Conservation (phyloP, 2,797 vertebrate species). For the Rhadinocentrus ornatus region DNA sequence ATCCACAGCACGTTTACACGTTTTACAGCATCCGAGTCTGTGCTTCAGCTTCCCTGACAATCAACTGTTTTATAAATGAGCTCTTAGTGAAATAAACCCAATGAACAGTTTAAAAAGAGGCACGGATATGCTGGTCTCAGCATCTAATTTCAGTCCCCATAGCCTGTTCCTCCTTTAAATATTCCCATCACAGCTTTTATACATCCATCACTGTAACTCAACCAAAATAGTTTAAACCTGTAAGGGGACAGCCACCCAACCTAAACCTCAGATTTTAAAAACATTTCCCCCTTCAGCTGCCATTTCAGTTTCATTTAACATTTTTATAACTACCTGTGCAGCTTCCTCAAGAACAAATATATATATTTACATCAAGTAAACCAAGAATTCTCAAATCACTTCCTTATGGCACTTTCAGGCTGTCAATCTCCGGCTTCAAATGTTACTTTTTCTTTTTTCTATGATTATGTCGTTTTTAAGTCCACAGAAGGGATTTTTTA, state of each 20-base stretch:
- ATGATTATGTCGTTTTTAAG: slow-evolving; percentile 39
- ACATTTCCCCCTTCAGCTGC: not conserved
- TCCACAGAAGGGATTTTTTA: slow-evolving; percentile 28
- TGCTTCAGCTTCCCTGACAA: slow-evolving; percentile 40
- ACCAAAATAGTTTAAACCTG: not conserved
- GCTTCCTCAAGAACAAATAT: not conserved
- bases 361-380: slow-evolving; percentile 12
- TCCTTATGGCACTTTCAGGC: slow-evolving; percentile 72
- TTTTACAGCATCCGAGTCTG: not conserved
- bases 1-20: not conserved
- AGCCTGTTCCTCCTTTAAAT: not conserved
- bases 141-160: not conserved
- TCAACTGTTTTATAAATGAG: slow-evolving; percentile 27
- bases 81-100: slow-evolving; percentile 4
- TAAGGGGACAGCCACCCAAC: slow-evolving; percentile 14
- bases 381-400: slow-evolving; percentile 17
- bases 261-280: slow-evolving; percentile 27
- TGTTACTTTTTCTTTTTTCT: slow-evolving; percentile 33
- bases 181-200: not conserved
- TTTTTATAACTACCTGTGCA: not conserved
- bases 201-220: not conserved
- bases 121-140: not conserved
- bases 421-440: slow-evolving; percentile 34
- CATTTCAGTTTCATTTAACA: slow-evolving; percentile 12
- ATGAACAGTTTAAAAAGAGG: not conserved